Evolutionary conservation across 1,140 invertebrate genomes (phyloP), one percentile per base, ranked within the genome.

Genomic region (Drosophila subpulchrella): DNA sequence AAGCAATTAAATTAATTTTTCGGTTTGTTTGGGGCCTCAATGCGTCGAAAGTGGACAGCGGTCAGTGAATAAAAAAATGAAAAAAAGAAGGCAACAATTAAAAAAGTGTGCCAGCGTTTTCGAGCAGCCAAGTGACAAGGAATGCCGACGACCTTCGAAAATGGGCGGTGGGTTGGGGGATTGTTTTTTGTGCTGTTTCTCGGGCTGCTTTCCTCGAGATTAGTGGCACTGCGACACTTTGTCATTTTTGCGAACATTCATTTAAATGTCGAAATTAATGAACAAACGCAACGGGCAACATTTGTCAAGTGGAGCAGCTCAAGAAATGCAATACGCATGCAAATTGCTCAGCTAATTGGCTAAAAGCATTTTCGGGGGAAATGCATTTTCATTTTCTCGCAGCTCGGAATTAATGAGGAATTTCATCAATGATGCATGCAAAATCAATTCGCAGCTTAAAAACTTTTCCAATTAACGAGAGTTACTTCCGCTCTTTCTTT

Each of bases 391-490:
- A 48, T 54, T 58, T 42, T 41, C 50, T 30, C n/a, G 4, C 20
- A 46, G 42, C 46, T 48, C 8, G 6, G 17, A 36, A 46, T 41
- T 59, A 82, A 70, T 66, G 58, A 62, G 56, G 32, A 50, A 36
- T 63, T 72, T 50, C 10, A 38, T 71, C 78, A 74, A 47, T 60
- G 54, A 59, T 77, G 61, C 78, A 73, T 63, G 39, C 50, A 75
- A 80, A 82, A 82, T 68, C 74, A 78, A 74, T 82, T 59, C 41
- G 54, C 39, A 76, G 60, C 39, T 63, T 27, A 15, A 50, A 79
- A 83, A 83, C 59, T 83, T 83, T 83, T 83, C 60, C 80, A 83
- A 83, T 83, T 83, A 83, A 59, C 39, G 38, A 51, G 50, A 27
- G 39, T 27, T 47, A 20, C 27, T 6, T 11, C 30, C 48, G 34